Evolutionary conservation across 1,140 invertebrate genomes (phyloP).

Genomic region (Cryptotermes secundus): DNA sequence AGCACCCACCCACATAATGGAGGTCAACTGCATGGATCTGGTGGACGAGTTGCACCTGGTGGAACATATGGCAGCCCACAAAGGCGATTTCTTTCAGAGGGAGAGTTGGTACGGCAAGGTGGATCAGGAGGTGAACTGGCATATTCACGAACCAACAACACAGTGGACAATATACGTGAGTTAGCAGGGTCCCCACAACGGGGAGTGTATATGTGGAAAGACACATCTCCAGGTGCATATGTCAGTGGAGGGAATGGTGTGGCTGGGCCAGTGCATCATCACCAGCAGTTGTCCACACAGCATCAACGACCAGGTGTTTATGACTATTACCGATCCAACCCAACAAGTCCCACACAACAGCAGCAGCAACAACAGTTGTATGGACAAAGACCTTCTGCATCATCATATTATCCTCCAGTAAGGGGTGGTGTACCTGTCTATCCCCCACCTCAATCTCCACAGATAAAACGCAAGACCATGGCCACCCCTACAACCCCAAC

Average conservation of each 20-base stretch:
- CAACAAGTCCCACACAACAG: constrained; percentile 71
- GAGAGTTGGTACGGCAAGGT: constrained; percentile 74
- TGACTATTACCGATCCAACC: constrained; percentile 66
- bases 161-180: constrained; percentile 66
- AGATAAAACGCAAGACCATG: constrained; percentile 61
- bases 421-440: constrained; percentile 67
- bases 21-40: constrained; percentile 43
- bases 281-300: constrained; percentile 43
- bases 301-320: constrained; percentile 37
- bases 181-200: constrained; percentile 80
- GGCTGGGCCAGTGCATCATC: constrained; percentile 37
- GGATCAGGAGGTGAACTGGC: constrained; percentile 47
- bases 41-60: constrained; percentile 37
- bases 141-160: constrained; percentile 55
- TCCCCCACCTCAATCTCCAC: constrained; percentile 63
- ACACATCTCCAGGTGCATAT: constrained; percentile 59
- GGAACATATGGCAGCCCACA: constrained; percentile 65
- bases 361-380: constrained; percentile 41
- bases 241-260: constrained; percentile 43
- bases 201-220: constrained; percentile 82
- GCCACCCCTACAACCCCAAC: constrained; percentile 50
- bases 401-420: constrained; percentile 61
- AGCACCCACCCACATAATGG: constrained; percentile 42
- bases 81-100: constrained; percentile 80
- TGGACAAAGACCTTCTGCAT: constrained; percentile 37